A percentile compares a stretch with the other conserved stretches of the same genome.
Conservation (phyloP, 2,888 invertebrate species). For the Lysandra coridon region DNA sequence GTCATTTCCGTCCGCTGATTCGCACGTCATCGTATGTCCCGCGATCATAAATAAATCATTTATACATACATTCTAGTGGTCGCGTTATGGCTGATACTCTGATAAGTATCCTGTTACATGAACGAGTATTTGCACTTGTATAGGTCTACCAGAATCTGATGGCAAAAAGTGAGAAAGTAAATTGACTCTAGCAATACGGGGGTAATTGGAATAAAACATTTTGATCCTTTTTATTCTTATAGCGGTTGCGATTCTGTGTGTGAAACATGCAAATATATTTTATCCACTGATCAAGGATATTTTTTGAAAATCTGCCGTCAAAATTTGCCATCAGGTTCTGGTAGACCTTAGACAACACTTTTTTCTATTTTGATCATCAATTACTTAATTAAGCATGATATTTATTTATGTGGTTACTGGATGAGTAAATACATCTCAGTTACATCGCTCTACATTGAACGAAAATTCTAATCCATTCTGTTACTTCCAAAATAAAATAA, state of each 20-base stretch:
- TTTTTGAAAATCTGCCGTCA: no score
- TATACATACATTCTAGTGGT: constrained; percentile 3
- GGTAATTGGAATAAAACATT: no score
- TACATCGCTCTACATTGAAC: neutral
- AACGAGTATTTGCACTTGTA: neutral
- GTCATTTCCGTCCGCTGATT: constrained; percentile 4
- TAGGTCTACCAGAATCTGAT: no score
- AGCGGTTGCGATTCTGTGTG: no score
- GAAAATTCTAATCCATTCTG: neutral
- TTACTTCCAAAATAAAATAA: no score
- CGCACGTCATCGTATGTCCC: neutral
- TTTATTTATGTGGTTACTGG: neutral
- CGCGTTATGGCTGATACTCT: neutral
- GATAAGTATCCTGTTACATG: neutral
- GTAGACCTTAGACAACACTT: neutral
- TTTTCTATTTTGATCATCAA: neutral
- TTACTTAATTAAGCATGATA: neutral
- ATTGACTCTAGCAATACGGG: no score
- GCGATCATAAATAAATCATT: constrained; percentile 20
- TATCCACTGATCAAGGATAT: no score
- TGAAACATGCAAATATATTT: no score
- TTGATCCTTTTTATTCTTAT: no score
- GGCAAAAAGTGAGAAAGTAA: no score
- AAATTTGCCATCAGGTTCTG: no score
- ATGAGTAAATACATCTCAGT: neutral